Evolutionary conservation across 2,888 invertebrate species (phyloP).

Genomic region (Sipha maydis): DNA sequence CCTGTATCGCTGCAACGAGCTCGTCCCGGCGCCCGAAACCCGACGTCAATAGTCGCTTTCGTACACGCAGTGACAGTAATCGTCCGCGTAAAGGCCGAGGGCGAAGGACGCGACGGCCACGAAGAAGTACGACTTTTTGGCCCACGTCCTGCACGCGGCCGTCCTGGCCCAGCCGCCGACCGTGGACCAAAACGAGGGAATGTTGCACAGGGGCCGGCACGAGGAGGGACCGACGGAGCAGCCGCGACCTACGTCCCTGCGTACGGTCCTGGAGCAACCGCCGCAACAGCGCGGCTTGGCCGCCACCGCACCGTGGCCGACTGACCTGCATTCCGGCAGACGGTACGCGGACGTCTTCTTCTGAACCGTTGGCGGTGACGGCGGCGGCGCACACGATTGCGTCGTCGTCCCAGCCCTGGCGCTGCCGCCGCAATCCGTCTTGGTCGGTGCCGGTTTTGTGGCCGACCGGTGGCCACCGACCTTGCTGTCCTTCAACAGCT

Average conservation of each 20-base stretch:
- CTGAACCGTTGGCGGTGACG: neutral
- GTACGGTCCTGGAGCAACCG: neutral
- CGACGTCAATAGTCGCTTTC: neutral
- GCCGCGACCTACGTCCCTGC: neutral
- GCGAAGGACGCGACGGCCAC: constrained; percentile 4
- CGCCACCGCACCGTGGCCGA: neutral
- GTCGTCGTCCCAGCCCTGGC: neutral
- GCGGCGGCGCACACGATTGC: neutral
- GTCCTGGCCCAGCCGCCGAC: neutral
- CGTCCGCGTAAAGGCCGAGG: neutral
- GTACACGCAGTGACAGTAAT: neutral
- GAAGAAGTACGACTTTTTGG: neutral
- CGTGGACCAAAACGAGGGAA: neutral
- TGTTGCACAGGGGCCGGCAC: neutral
- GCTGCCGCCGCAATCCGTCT: neutral
- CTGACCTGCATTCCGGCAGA: neutral
- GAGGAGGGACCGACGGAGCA: neutral
- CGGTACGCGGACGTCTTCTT: neutral
- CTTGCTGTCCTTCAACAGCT: neutral
- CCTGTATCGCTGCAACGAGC: too few relatives aligned
- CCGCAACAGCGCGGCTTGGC: neutral
- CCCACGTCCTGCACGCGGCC: neutral
- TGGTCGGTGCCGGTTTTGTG: neutral
- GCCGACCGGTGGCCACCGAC: too few relatives aligned
- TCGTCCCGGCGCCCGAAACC: too few relatives aligned